Evolutionary conservation across 2,113 vertebrate species (phyloP).

Genomic region (Ceratotherium simum): DNA sequence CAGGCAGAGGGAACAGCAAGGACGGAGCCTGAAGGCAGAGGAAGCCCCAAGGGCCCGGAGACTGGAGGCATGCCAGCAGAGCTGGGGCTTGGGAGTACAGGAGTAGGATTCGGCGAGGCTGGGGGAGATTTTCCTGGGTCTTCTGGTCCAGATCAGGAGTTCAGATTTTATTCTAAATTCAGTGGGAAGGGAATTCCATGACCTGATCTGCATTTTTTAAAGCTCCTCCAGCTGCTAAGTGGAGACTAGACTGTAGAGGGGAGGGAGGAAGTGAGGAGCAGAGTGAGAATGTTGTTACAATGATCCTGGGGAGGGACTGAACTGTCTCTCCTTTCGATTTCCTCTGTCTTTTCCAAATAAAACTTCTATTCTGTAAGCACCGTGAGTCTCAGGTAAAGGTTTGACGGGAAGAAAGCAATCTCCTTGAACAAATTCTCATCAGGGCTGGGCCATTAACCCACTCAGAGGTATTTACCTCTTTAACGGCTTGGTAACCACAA

Average conservation of each 20-base stretch:
- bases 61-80: fast-evolving
- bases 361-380: not conserved
- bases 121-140: not conserved
- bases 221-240: not conserved
- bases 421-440: not conserved
- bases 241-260: not conserved
- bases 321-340: not conserved
- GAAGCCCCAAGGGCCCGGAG: not conserved
- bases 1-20: not conserved
- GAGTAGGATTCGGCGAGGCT: not conserved
- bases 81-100: not conserved
- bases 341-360: constrained; percentile 5
- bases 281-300: not conserved
- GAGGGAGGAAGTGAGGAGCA: not conserved
- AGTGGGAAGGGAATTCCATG: not conserved
- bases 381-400: not conserved
- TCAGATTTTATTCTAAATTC: not conserved
- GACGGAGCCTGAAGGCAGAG: not conserved
- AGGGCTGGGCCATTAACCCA: constrained; percentile 14
- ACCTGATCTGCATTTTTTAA: not conserved
- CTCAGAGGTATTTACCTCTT: not conserved
- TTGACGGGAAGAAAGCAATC: not conserved
- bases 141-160: not conserved
- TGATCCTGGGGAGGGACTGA: not conserved
- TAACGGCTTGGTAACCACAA: constrained; percentile 20